phyloP scores from a whole-genome alignment of 2,113 vertebrate species.

The Ictalurus punctatus region DNA sequence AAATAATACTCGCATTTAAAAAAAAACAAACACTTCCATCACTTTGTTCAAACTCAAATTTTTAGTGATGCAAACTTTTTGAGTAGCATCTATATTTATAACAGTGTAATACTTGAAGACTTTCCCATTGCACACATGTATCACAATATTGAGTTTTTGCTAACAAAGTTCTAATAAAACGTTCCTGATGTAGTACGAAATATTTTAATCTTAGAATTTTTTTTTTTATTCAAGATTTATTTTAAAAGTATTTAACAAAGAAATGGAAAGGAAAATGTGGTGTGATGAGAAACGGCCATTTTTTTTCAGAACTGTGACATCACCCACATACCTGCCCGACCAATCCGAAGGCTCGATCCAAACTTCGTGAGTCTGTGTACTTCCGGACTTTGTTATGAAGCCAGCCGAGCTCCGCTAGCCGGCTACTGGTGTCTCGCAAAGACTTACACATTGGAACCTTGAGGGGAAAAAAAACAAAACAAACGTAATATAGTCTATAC shows the following conservation, averaged over 20 bases:
- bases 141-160: background rate
- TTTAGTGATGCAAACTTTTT: background rate
- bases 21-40: background rate
- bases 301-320: too few species aligned
- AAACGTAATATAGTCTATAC: background rate
- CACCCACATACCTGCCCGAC: conserved; percentile 87
- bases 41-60: background rate
- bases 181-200: background rate
- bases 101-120: background rate
- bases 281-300: background rate
- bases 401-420: conserved; percentile 93
- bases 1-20: background rate
- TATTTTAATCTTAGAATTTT: background rate
- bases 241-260: background rate
- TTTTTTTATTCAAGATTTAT: background rate
- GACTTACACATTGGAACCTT: conserved; percentile 88
- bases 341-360: conserved; percentile 93
- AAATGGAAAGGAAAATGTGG: background rate
- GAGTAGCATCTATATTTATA: background rate
- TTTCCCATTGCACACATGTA: background rate
- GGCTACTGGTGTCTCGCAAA: conserved; percentile 84
- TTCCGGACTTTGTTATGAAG: conserved; percentile 96
- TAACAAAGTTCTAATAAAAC: background rate
- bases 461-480: conserved; percentile 30
- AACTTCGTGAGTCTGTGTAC: conserved; percentile 89